A percentile compares a stretch with the other conserved stretches of the same genome.
Evolutionary conservation across 1,140 invertebrate genomes (phyloP).

Genomic region (Caenorhabditis tropicalis): DNA sequence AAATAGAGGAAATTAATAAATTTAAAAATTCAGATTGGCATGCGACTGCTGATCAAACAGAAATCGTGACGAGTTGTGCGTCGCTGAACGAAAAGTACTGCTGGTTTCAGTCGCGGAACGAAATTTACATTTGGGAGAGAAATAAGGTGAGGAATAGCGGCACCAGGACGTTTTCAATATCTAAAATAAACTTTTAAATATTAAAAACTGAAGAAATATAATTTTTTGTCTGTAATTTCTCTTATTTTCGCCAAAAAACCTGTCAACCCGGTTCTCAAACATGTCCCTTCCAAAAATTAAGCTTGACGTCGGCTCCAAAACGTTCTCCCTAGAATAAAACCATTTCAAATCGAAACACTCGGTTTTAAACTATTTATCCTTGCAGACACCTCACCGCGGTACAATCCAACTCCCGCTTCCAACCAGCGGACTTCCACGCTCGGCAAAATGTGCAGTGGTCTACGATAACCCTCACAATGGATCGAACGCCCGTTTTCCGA

Average conservation of each 20-base stretch:
- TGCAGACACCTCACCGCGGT: background rate
- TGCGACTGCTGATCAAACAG: background rate
- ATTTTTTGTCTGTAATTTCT: no score
- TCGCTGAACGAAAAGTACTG: slow-evolving; percentile 2
- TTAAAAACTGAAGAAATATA: no score
- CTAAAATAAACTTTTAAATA: background rate
- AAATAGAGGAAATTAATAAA: background rate
- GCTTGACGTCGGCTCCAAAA: no score
- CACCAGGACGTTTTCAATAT: no score
- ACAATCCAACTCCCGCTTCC: background rate
- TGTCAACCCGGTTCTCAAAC: no score
- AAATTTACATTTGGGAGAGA: slow-evolving; percentile 14
- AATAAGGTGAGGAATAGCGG: background rate
- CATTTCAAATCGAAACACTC: background rate
- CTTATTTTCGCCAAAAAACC: no score
- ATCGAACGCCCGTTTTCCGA: background rate
- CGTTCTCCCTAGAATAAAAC: background rate
- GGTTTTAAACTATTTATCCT: no score
- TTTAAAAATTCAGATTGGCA: background rate
- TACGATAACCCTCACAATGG: background rate
- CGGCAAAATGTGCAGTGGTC: background rate
- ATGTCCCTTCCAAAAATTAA: no score
- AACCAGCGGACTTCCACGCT: background rate
- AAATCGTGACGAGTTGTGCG: background rate
- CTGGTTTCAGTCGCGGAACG: background rate